phyloP scores from a whole-genome alignment of 2,797 vertebrate genomes.

The Rachycentron canadum region DNA sequence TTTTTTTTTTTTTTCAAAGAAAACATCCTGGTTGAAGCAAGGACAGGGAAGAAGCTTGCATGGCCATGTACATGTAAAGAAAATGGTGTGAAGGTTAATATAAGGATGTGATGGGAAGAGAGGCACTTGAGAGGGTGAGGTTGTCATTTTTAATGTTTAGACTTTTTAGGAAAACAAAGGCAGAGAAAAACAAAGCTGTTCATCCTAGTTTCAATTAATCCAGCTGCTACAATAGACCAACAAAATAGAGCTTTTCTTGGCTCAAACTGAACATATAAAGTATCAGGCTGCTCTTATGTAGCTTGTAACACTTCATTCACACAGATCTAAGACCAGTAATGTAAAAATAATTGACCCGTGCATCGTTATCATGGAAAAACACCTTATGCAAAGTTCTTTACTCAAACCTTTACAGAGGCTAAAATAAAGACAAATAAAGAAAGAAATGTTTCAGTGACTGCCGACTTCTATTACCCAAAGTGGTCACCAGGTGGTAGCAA shows the following conservation, averaged over 20 bases:
- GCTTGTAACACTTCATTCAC: not conserved
- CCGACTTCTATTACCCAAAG: not conserved
- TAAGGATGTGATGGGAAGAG: not conserved
- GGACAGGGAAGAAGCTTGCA: not conserved
- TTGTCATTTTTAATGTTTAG: not conserved
- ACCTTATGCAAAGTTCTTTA: not conserved
- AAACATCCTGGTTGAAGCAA: not conserved
- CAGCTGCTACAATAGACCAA: not conserved
- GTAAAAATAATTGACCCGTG: not conserved
- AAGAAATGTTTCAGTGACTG: too few relatives aligned
- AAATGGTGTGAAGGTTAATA: not conserved
- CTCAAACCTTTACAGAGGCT: not conserved
- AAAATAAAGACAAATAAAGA: not conserved
- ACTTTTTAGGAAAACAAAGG: not conserved
- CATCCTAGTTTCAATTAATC: not conserved
- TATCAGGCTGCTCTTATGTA: not conserved
- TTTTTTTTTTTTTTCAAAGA: slow-evolving; percentile 2
- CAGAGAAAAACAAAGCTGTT: not conserved
- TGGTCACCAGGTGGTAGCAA: slow-evolving; percentile 40
- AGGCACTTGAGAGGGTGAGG: not conserved
- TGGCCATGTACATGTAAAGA: not conserved
- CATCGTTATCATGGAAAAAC: not conserved
- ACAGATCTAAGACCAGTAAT: not conserved
- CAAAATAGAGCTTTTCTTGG: not conserved
- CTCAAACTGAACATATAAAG: not conserved